Conservation (phyloP, 2,797 vertebrate genomes). For the Cossypha dichroa region DNA sequence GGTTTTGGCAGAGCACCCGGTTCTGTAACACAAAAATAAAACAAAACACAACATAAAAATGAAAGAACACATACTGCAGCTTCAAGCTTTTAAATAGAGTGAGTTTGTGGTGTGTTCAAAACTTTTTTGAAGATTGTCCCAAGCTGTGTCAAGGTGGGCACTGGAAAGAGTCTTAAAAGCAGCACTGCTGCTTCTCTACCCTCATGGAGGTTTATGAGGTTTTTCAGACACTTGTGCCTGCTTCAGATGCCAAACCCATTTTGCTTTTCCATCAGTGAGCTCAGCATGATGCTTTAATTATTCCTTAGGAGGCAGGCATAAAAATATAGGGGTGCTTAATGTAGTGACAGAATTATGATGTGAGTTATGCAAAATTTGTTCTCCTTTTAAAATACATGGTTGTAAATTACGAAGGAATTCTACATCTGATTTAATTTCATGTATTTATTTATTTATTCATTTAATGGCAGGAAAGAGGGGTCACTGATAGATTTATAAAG, state of each 20-base stretch:
- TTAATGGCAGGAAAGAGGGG: background rate
- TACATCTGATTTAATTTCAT: background rate
- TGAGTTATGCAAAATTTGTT: background rate
- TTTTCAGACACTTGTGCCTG: constrained; percentile 34
- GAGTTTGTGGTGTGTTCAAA: background rate
- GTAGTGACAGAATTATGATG: background rate
- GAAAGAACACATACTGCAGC: background rate
- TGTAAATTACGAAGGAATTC: background rate
- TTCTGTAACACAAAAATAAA: background rate
- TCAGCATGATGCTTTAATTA: background rate
- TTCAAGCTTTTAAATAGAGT: background rate
- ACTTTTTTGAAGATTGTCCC: background rate
- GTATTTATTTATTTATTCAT: background rate
- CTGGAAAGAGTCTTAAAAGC: background rate
- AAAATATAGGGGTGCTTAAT: background rate
- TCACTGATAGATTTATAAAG: background rate
- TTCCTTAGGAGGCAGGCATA: background rate
- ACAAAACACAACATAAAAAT: background rate
- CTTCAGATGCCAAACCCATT: constrained; percentile 43
- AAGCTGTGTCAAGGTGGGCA: background rate
- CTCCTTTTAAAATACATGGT: background rate
- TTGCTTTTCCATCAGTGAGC: constrained; percentile 40
- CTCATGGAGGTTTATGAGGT: background rate
- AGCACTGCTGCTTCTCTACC: background rate
- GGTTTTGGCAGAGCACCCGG: background rate